Evolutionary conservation across 1,140 invertebrate genomes (phyloP).

Genomic region (Babylonia areolata): DNA sequence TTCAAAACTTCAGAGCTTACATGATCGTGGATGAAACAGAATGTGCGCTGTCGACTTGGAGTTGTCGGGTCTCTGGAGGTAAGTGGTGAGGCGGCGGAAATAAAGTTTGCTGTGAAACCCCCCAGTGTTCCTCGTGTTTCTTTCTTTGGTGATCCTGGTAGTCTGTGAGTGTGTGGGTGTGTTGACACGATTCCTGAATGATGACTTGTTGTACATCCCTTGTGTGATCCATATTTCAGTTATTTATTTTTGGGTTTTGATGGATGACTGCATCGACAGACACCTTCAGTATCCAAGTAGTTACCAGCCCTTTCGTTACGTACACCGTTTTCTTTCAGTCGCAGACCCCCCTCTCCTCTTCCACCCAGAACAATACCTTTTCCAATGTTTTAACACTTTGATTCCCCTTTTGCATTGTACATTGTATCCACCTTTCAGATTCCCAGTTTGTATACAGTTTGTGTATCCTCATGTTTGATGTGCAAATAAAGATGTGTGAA

Average conservation of each 20-base stretch:
- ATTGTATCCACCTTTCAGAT: too few species aligned
- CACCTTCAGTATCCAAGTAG: background rate
- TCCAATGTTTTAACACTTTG: too few species aligned
- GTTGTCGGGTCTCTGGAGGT: background rate
- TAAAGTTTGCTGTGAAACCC: conserved; percentile 47
- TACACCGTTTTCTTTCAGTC: background rate
- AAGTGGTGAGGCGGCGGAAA: conserved; percentile 16
- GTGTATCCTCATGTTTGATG: too few species aligned
- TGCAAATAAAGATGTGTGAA: too few species aligned
- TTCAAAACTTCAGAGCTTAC: too few species aligned
- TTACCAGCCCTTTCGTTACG: background rate
- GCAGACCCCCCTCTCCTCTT: background rate
- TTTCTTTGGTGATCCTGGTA: conserved; percentile 13
- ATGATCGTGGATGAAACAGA: too few species aligned
- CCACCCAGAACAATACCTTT: too few species aligned
- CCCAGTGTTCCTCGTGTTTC: conserved; percentile 34
- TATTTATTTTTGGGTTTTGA: background rate
- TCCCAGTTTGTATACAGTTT: too few species aligned
- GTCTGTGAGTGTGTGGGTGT: conserved; percentile 9
- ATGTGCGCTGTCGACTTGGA: too few species aligned
- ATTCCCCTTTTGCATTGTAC: too few species aligned
- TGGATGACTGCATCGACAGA: background rate
- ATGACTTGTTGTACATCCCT: background rate
- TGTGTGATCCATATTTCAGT: background rate
- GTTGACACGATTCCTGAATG: background rate